These are phyloP conservation scores for Agrypnia vestita DNA, from an alignment of 1,140 invertebrate species.

Conservation along the genomic window DNA sequence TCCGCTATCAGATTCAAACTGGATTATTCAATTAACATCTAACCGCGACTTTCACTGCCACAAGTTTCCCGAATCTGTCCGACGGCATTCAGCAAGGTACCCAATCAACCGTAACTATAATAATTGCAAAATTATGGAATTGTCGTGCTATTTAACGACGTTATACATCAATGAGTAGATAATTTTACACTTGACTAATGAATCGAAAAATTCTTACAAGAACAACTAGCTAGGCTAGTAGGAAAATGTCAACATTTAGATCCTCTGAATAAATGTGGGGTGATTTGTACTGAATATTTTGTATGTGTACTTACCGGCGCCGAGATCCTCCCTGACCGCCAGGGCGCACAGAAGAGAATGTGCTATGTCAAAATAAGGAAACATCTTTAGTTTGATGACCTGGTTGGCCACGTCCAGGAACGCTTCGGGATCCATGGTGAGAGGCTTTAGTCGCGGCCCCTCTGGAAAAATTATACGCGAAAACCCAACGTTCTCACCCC, in stretches of 20 bases:
- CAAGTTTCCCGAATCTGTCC: neutral
- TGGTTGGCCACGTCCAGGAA: slow-evolving; percentile 98
- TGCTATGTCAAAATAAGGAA: slow-evolving; percentile 98
- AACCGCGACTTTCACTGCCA: neutral
- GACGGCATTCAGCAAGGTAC: neutral
- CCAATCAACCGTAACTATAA: neutral
- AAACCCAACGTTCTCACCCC: slow-evolving; percentile 48
- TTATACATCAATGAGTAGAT: slow-evolving; percentile 14
- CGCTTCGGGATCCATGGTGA: slow-evolving; percentile 93
- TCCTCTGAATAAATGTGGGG: neutral
- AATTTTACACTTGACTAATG: neutral
- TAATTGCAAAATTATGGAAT: neutral
- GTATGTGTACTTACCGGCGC: slow-evolving; percentile 84
- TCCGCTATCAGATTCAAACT: neutral
- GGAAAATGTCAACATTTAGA: neutral
- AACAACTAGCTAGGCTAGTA: neutral
- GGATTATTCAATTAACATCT: neutral
- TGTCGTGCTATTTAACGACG: neutral
- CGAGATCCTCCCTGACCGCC: slow-evolving; percentile 96
- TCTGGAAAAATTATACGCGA: slow-evolving; percentile 49
- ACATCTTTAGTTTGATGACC: slow-evolving; percentile 99
- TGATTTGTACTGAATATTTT: slow-evolving; percentile 16
- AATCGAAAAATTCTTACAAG: neutral
- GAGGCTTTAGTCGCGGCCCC: slow-evolving; percentile 48
- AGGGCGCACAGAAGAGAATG: slow-evolving; percentile 93